Evolutionary conservation across 2,888 invertebrate species (phyloP).

Genomic region (Athalia cordata): DNA sequence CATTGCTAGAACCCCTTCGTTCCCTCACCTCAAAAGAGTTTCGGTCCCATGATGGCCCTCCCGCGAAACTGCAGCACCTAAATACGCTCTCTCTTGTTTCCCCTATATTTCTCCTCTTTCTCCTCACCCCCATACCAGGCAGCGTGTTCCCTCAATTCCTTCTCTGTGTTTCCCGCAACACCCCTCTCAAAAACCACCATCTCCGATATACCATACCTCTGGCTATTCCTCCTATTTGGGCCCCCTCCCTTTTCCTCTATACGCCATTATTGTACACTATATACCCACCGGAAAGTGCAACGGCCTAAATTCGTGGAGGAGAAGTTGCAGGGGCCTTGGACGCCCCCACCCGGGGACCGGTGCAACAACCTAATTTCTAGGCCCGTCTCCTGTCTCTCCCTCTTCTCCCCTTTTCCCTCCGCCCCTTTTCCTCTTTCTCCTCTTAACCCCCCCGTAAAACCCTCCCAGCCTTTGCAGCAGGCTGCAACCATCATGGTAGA

Average conservation of each 20-base stretch:
- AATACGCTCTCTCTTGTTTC: slow-evolving; percentile 69
- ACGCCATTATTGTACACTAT: slow-evolving; percentile 52
- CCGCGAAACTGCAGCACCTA: slow-evolving; percentile 55
- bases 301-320: slow-evolving; percentile 72
- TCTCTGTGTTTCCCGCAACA: slow-evolving; percentile 55
- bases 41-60: slow-evolving; percentile 58
- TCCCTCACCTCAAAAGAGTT: slow-evolving; percentile 59
- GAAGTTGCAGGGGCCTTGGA: slow-evolving; percentile 72
- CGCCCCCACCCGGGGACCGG: slow-evolving; percentile 64
- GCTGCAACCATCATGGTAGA: slow-evolving; percentile 58
- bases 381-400: slow-evolving; percentile 59
- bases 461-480: slow-evolving; percentile 52
- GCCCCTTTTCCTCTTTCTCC: slow-evolving; percentile 30
- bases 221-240: slow-evolving; percentile 69
- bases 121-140: slow-evolving; percentile 57
- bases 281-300: slow-evolving; percentile 71
- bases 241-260: slow-evolving; percentile 49
- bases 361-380: slow-evolving; percentile 74
- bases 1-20: slow-evolving; percentile 70
- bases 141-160: slow-evolving; percentile 57
- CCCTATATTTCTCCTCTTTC: slow-evolving; percentile 54
- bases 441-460: slow-evolving; percentile 45
- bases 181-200: slow-evolving; percentile 42
- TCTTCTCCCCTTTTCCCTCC: slow-evolving; percentile 37
- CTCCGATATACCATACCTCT: slow-evolving; percentile 45